Percentiles rank a stretch among this genome's conserved stretches.
Evolutionary conservation across 2,113 vertebrate genomes (phyloP).

Genomic region (Hydrochoerus hydrochaeris): DNA sequence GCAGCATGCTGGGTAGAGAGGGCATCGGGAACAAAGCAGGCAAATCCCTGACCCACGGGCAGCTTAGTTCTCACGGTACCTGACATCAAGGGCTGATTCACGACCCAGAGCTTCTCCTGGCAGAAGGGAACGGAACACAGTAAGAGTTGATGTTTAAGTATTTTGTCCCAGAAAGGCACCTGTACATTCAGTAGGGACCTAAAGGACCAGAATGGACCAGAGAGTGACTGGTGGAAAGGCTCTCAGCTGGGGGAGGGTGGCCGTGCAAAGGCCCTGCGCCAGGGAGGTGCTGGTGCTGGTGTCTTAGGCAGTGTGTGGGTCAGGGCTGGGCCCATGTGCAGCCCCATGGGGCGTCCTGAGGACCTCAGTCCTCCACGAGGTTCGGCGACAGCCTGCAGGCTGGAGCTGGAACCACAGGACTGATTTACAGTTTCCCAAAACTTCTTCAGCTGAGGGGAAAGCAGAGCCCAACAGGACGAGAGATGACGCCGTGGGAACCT

Average conservation of each 20-base stretch:
- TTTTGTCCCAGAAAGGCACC: fast-evolving
- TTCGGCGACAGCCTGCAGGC: neutral
- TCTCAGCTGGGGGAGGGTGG: fast-evolving
- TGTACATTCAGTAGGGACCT: fast-evolving
- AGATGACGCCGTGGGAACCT: neutral
- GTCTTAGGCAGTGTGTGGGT: too few relatives aligned
- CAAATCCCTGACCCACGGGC: fast-evolving
- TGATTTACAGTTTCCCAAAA: neutral
- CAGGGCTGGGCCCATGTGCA: fast-evolving
- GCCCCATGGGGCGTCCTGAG: fast-evolving
- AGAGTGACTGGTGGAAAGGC: fast-evolving
- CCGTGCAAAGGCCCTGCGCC: fast-evolving
- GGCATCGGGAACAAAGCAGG: neutral
- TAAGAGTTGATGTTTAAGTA: fast-evolving
- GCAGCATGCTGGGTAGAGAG: too few relatives aligned
- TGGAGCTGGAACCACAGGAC: neutral
- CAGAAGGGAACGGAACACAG: fast-evolving
- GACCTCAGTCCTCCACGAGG: neutral
- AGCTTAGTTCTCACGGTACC: neutral
- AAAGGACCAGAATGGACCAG: fast-evolving
- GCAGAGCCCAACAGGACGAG: neutral
- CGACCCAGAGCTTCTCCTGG: fast-evolving
- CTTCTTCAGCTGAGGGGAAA: neutral
- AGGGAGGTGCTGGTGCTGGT: neutral
- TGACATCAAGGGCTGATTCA: fast-evolving